These are phyloP conservation scores for Nomada lathburiana DNA, from an alignment of 2,888 invertebrate species.

Conservation along the genomic window DNA sequence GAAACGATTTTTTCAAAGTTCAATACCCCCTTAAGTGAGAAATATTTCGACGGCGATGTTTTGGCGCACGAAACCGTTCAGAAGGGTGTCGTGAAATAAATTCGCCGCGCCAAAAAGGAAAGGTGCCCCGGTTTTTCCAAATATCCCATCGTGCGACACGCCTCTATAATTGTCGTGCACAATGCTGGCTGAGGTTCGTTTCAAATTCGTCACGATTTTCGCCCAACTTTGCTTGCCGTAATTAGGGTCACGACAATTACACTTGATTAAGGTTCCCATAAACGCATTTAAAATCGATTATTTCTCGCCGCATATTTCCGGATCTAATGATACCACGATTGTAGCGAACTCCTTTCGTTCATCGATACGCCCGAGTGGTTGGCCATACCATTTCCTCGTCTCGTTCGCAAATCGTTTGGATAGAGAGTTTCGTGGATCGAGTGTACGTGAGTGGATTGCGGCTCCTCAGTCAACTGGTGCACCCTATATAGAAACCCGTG, in stretches of 20 bases:
- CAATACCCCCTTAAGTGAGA: not conserved
- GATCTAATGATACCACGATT: conserved; percentile 36
- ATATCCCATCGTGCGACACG: conserved; percentile 29
- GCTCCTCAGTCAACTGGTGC: conserved; percentile 20
- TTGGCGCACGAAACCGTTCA: not conserved
- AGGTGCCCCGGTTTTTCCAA: conserved; percentile 24
- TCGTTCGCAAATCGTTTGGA: conserved; percentile 32
- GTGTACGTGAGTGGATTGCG: conserved; percentile 61
- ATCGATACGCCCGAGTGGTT: conserved; percentile 15
- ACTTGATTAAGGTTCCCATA: not conserved
- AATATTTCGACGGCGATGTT: not conserved
- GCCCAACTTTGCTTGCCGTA: conserved; percentile 5
- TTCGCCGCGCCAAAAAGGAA: conserved; percentile 35
- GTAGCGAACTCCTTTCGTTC: not conserved
- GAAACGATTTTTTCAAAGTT: too few relatives aligned
- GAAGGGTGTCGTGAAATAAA: conserved; percentile 6
- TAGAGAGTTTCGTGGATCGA: conserved; percentile 21
- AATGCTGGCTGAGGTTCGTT: not conserved
- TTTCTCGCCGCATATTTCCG: not conserved
- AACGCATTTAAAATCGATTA: conserved; percentile 13
- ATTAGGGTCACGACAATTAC: conserved; percentile 16
- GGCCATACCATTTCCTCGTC: conserved; percentile 10
- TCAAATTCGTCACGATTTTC: not conserved
- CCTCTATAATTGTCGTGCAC: conserved; percentile 20
- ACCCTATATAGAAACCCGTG: conserved; percentile 35